Evolutionary conservation across 64 coral and sea anemone genomes (phyloP).

Genomic region (Platygyra sinensis): DNA sequence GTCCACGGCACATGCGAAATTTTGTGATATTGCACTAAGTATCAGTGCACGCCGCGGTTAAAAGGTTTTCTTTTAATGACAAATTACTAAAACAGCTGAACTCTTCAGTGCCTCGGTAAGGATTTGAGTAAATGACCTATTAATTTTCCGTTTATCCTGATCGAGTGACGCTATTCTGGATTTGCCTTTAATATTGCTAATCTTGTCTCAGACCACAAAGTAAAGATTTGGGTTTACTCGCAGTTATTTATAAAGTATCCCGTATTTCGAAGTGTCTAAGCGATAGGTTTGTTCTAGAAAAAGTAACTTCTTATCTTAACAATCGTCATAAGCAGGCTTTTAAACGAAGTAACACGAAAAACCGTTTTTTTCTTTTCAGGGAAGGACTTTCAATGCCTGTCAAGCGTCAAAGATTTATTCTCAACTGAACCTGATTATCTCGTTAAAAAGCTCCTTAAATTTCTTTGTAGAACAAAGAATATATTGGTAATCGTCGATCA

Average conservation of each 20-base stretch:
- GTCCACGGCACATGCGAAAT: neutral
- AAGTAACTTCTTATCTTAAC: neutral
- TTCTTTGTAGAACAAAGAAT: neutral
- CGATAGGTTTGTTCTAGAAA: neutral
- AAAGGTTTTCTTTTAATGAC: neutral
- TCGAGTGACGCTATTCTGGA: neutral
- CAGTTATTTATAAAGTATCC: neutral
- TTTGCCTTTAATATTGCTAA: neutral
- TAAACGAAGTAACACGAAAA: neutral
- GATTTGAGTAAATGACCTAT: neutral
- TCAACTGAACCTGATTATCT: neutral
- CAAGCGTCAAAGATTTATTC: neutral
- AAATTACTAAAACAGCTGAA: neutral
- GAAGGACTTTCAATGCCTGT: too few relatives aligned
- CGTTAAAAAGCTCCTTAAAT: neutral
- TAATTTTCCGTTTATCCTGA: neutral
- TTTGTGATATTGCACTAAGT: neutral
- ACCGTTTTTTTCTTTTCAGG: too few relatives aligned
- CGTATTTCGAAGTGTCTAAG: neutral
- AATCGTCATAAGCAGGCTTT: too few relatives aligned
- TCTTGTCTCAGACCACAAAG: conserved; percentile 17
- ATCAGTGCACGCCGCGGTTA: neutral
- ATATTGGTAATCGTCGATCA: neutral
- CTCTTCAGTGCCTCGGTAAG: neutral
- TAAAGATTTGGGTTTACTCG: neutral